Evolutionary conservation across 2,113 vertebrate species (phyloP).

Genomic region (Neolamprologus devosi): DNA sequence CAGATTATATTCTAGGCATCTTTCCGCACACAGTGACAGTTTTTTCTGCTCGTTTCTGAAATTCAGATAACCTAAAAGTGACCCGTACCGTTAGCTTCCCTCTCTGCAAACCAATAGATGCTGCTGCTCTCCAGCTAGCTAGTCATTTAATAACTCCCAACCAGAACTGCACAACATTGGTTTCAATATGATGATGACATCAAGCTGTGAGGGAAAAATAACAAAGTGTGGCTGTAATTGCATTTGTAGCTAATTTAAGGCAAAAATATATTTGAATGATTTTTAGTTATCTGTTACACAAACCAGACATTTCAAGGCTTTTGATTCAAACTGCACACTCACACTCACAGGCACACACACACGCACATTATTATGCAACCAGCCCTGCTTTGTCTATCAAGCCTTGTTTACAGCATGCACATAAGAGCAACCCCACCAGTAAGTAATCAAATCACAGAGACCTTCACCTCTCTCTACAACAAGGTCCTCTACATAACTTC

Average conservation of each 20-base stretch:
- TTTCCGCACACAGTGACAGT: not conserved
- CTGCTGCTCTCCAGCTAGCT: not conserved
- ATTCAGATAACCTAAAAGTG: not conserved
- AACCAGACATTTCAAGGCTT: not conserved
- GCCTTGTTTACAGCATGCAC: not conserved
- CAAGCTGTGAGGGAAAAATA: not conserved
- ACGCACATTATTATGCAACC: not conserved
- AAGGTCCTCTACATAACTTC: not conserved
- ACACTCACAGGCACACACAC: not conserved
- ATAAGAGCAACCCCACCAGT: not conserved
- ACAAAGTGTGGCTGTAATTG: not conserved
- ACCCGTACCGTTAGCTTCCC: not conserved
- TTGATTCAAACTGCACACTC: not conserved
- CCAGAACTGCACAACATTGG: not conserved
- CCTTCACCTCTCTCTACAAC: not conserved
- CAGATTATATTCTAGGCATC: not conserved
- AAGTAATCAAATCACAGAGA: not conserved
- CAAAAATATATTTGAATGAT: not conserved
- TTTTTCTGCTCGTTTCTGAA: not conserved
- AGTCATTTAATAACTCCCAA: not conserved
- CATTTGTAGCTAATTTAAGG: not conserved
- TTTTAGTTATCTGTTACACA: not conserved
- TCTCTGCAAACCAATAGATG: not conserved
- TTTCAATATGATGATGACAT: not conserved
- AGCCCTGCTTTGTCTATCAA: not conserved